Evolutionary conservation across 2,113 vertebrate genomes (phyloP), one percentile per base, ranked within the genome.

Genomic region (Hemiscyllium ocellatum): DNA sequence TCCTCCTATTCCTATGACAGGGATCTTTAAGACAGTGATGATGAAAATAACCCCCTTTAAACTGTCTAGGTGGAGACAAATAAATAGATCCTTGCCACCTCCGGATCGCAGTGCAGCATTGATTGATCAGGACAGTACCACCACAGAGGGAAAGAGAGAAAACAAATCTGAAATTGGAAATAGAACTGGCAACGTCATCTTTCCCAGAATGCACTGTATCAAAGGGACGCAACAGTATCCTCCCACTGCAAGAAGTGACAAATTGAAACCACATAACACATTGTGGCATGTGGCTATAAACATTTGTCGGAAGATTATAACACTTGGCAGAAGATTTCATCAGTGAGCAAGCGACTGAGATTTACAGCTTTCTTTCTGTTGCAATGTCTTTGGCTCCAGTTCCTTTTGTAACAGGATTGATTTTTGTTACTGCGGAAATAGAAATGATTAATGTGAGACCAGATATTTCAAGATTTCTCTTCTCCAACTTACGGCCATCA

Each of bases 321-420:
- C 89, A 93, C 89, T 93, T 66, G 89, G 89, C 89, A 93, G 61
- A 93, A 37, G 89, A 93, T 66, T 66, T 93, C 61, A 93, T 93
- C n/a, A 66, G 61, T 37, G 89, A 93, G 89, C 89, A 66, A 93
- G 61, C 61, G 65, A 65, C 22, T 66, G 89, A 93, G 89, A 37
- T n/a, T 93, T 93, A 93, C 89, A 93, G 89, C 29, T 37, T 93
- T 93, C 65, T 93, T 87, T 10, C 66, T 91, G 89, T 65, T 65
- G 65, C 61, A 22, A 37, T 22, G n/a, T 91, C 89, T 91, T 76
- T 91, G 52, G 89, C 89, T 66, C 33, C n/a, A 66, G n/a, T 19
- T 93, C 33, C 29, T 91, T 66, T 65, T 66, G 56, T 37, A 68
- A 68, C 89, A 66, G 89, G 19, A 37, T 20, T 22, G 89, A 37